Conservation (phyloP, 2,797 vertebrate genomes). For the Phrynocephalus guinanensis region DNA sequence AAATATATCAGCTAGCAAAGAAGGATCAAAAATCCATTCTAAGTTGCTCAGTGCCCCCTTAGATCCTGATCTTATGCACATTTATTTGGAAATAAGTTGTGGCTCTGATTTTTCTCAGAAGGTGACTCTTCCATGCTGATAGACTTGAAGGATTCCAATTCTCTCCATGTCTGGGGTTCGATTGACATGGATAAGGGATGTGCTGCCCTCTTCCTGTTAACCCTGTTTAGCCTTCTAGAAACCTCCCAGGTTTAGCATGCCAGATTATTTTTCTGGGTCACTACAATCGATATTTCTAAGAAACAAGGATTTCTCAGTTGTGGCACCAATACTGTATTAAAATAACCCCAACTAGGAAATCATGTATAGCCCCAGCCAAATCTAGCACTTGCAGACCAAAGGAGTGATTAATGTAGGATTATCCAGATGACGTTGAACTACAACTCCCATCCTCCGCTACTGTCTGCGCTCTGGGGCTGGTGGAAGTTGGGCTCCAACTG, state of each 20-base stretch:
- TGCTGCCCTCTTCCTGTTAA: not conserved
- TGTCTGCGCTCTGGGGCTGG: not conserved
- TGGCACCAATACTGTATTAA: not conserved
- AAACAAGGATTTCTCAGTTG: not conserved
- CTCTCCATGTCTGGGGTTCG: not conserved
- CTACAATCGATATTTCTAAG: not conserved
- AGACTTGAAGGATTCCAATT: not conserved
- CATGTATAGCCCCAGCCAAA: not conserved
- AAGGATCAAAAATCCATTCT: not conserved
- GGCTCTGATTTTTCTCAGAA: not conserved
- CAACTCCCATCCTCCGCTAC: not conserved
- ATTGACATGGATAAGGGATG: not conserved
- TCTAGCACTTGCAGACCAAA: not conserved
- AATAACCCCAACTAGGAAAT: not conserved
- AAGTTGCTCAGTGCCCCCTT: not conserved
- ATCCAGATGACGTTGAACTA: not conserved
- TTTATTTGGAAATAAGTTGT: not conserved
- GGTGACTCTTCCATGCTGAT: not conserved
- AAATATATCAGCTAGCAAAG: not conserved
- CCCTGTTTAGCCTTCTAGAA: too few species aligned
- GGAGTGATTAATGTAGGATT: not conserved
- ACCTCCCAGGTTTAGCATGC: not conserved
- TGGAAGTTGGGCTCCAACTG: too few species aligned
- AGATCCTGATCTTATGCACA: not conserved
- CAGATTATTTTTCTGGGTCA: too few species aligned